Base-by-base conservation (phyloP, 2,888 invertebrate genomes). In the Pilophorus perplexus region DNA sequence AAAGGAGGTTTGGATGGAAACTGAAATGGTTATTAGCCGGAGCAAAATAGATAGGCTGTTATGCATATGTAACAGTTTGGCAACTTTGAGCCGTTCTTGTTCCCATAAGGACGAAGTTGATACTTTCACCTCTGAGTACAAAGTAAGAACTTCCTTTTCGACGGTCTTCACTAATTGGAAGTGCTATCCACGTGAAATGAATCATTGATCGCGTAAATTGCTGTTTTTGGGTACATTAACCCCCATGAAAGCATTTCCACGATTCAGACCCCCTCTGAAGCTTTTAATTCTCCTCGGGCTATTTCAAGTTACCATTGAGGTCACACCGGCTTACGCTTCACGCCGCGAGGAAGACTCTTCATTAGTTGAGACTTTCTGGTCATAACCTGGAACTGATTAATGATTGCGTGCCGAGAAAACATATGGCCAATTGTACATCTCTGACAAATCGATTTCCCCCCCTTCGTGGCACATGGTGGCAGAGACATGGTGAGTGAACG, bases 331-430 rank as follows among this genome's bases (percentile, higher is more conserved):
- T 55, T 55, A 54, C 33, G 28, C 38, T n/a, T 22, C 46, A 46
- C 46, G 46, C 3, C 46, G 12, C 14, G 42, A n/a, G 27, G 52
- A 28, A 5, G 1, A 28, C 16, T 59, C 16, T 59, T 59, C 59
- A 59, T 42, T 59, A 42, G 27, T 27, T 42, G n/a, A 59, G 42
- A 33, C 6, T 42, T 42, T 40, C 59, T 23, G 42, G 42, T 42
- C 59, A 52, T 52, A 52, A 52, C 27, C 42, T 59, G 59, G 59
- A 59, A 59, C 59, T 59, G 59, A 59, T 59, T 59, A 59, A 59
- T 59, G 59, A 59, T 59, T 59, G 59, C 59, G 59, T 59, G 59
- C 18, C 6, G 23, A n/a, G 42, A 42, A 42, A 59, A 42, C 59
- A 59, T 59, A 59, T 59, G 59, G 59, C 42, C 23, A 8, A 16